Evolutionary conservation across 2,797 vertebrate species (phyloP).

Genomic region (Chelonia mydas): DNA sequence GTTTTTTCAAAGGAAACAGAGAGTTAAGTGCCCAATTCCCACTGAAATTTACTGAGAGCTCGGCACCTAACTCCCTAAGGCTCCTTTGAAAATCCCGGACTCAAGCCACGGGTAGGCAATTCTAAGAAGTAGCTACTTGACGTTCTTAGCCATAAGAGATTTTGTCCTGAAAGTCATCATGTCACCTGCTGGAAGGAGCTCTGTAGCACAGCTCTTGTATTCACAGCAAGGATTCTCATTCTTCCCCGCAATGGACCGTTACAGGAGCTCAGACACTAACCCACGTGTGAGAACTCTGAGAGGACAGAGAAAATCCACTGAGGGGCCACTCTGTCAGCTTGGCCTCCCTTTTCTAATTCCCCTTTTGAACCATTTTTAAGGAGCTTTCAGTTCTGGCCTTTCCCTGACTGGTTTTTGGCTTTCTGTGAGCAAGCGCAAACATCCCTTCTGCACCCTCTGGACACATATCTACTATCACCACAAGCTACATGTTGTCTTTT

Average conservation of each 20-base stretch:
- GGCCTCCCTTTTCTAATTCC: neutral
- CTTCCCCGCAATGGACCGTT: neutral
- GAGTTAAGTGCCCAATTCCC: neutral
- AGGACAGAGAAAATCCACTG: neutral
- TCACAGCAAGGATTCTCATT: neutral
- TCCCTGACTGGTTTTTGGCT: neutral
- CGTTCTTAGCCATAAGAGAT: neutral
- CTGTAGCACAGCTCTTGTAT: neutral
- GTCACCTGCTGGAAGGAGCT: neutral
- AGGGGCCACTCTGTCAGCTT: neutral
- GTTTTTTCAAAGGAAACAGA: neutral
- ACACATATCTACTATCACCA: neutral
- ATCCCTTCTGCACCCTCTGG: neutral
- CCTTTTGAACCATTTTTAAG: neutral
- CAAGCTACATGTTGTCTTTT: neutral
- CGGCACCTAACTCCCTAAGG: neutral
- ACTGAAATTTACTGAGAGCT: neutral
- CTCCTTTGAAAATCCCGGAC: neutral
- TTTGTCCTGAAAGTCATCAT: neutral
- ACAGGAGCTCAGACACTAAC: neutral
- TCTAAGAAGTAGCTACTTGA: neutral
- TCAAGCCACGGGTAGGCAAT: neutral
- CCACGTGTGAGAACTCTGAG: fast-evolving
- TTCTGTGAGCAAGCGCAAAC: neutral
- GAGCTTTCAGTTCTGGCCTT: neutral